Evolutionary conservation across 2,113 vertebrate genomes (phyloP).

Genomic region (Tyrannus savana): DNA sequence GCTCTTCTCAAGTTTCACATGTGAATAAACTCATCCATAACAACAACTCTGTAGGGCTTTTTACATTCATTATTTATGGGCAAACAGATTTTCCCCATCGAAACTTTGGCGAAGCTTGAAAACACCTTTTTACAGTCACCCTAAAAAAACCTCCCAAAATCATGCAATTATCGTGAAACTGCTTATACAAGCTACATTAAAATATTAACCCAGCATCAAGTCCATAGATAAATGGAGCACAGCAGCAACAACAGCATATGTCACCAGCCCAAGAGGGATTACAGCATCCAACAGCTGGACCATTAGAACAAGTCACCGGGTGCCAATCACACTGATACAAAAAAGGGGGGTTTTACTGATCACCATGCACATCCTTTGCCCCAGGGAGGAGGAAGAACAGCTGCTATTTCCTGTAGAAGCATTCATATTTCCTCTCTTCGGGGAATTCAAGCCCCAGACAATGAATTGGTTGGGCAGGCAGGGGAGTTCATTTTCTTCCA

Average conservation of each 20-base stretch:
- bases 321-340: slow-evolving; percentile 40
- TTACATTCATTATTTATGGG: neutral
- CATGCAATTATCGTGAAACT: neutral
- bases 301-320: neutral
- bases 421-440: slow-evolving; percentile 9
- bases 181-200: neutral
- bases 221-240: neutral
- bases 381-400: slow-evolving; percentile 44
- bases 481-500: slow-evolving; percentile 10
- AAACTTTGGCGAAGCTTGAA: neutral
- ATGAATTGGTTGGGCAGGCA: slow-evolving; percentile 19
- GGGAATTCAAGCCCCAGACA: slow-evolving; percentile 50
- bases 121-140: slow-evolving; percentile 16
- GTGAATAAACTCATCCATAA: neutral
- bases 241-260: neutral
- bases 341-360: neutral
- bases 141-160: slow-evolving; percentile 6
- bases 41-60: neutral
- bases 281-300: slow-evolving; percentile 19
- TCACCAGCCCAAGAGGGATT: neutral
- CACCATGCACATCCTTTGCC: neutral
- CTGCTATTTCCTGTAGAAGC: slow-evolving; percentile 51
- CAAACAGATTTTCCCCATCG: neutral
- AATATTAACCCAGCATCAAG: neutral
- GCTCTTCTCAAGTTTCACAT: neutral